Percentiles rank a stretch among this genome's conserved stretches.
Conservation (phyloP, 1,140 invertebrate genomes). For the Lepidurus apus region DNA sequence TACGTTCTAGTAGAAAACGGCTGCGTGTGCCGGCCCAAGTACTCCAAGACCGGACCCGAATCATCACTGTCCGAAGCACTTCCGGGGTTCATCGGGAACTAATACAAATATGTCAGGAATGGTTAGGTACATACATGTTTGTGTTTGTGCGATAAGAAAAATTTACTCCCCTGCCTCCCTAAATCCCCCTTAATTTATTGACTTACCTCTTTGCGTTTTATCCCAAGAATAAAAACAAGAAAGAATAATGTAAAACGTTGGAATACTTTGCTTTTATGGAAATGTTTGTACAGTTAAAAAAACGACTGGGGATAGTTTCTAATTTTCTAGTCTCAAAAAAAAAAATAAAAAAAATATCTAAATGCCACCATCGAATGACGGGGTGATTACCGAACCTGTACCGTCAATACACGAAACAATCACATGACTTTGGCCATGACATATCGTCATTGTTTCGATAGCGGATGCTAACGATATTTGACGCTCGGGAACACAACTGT, state of each 20-base stretch:
- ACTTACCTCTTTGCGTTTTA: not conserved
- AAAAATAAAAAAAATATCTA: not conserved
- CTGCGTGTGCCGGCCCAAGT: slow-evolving; percentile 81
- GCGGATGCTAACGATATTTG: not conserved
- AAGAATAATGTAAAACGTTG: not conserved
- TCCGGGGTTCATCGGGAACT: slow-evolving; percentile 27
- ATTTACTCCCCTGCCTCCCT: not conserved
- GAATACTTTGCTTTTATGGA: not conserved
- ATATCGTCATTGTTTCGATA: not conserved
- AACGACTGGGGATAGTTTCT: not conserved
- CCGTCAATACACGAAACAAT: slow-evolving; percentile 1
- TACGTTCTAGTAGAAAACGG: slow-evolving; percentile 88
- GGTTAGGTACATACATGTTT: not conserved
- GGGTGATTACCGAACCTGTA: not conserved
- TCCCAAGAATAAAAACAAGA: not conserved
- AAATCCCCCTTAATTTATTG: slow-evolving; percentile 15
- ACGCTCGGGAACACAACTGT: not conserved
- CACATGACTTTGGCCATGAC: not conserved
- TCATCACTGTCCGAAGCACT: slow-evolving; percentile 30
- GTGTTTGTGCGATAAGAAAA: not conserved
- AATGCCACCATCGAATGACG: not conserved
- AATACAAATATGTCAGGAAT: not conserved
- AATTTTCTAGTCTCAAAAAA: not conserved
- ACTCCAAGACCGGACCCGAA: slow-evolving; percentile 48
- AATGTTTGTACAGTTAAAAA: slow-evolving; percentile 1